phyloP scores from a whole-genome alignment of 2,888 invertebrate species.

The Drosophila yooni region DNA sequence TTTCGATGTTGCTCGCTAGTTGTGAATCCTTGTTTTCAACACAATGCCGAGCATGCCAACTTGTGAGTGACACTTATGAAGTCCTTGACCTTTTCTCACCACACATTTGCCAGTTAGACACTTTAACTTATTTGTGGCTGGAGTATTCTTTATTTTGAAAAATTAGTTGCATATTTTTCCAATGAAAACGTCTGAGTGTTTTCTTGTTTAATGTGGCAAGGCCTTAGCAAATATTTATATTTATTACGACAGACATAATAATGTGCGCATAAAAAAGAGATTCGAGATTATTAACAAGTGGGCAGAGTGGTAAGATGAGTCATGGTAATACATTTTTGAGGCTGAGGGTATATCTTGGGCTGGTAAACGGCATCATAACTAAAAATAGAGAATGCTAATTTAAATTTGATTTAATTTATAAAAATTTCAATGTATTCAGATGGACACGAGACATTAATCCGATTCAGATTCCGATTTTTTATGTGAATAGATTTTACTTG shows the following conservation, averaged over 20 bases:
- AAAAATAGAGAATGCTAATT: neutral
- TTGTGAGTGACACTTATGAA: constrained; percentile 8
- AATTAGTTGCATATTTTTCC: constrained; percentile 2
- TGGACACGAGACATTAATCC: neutral
- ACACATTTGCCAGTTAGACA: neutral
- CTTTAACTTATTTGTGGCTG: neutral
- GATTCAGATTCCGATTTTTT: neutral
- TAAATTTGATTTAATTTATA: neutral
- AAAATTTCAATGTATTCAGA: neutral
- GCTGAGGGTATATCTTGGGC: neutral
- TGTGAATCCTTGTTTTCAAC: neutral
- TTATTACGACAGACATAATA: constrained; percentile 18
- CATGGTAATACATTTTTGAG: neutral
- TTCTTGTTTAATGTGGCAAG: constrained; percentile 1
- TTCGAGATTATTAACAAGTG: neutral
- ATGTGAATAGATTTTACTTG: neutral
- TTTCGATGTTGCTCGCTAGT: neutral
- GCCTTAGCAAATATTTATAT: constrained; percentile 4
- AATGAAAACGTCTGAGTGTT: neutral
- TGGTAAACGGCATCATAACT: neutral
- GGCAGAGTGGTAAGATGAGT: neutral
- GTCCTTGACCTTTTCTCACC: constrained; percentile 11
- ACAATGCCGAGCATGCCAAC: neutral
- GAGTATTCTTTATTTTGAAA: constrained; percentile 7
- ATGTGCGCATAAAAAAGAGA: constrained; percentile 3